phyloP scores from a whole-genome alignment of 2,797 vertebrate species.

The Rhabdophis nuchalis region DNA sequence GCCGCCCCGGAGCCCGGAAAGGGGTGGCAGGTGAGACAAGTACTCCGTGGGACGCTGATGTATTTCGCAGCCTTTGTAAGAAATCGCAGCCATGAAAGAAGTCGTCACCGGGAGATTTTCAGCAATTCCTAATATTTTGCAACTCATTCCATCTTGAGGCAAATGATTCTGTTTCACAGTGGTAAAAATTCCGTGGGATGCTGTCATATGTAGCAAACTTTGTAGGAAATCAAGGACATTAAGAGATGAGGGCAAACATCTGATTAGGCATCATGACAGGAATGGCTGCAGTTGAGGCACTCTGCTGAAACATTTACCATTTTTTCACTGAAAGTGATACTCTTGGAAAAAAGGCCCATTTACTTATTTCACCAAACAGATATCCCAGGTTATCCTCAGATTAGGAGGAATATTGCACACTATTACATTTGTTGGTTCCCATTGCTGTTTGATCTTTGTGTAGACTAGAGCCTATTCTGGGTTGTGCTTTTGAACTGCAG shows the following conservation, averaged over 20 bases:
- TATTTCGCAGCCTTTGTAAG: not conserved
- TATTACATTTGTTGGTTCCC: not conserved
- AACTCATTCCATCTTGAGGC: not conserved
- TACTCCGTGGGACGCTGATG: fast-evolving
- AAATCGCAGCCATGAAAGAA: not conserved
- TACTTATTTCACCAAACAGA: not conserved
- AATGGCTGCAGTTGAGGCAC: not conserved
- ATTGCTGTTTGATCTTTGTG: not conserved
- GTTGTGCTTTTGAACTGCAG: not conserved
- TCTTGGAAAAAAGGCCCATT: not conserved
- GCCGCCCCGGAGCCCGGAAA: not conserved
- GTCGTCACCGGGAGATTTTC: not conserved
- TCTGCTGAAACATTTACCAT: not conserved
- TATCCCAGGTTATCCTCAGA: not conserved
- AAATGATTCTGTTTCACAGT: not conserved
- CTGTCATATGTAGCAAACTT: not conserved
- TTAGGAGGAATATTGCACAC: not conserved
- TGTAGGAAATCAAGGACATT: not conserved
- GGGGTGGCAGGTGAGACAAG: not conserved
- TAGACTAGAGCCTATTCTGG: not conserved
- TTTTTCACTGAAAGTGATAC: not conserved
- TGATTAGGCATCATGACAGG: not conserved
- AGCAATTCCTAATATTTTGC: not conserved
- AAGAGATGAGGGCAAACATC: not conserved
- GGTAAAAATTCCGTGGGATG: not conserved